Conservation (phyloP, 2,888 invertebrate species). For the Tinea trinotella region DNA sequence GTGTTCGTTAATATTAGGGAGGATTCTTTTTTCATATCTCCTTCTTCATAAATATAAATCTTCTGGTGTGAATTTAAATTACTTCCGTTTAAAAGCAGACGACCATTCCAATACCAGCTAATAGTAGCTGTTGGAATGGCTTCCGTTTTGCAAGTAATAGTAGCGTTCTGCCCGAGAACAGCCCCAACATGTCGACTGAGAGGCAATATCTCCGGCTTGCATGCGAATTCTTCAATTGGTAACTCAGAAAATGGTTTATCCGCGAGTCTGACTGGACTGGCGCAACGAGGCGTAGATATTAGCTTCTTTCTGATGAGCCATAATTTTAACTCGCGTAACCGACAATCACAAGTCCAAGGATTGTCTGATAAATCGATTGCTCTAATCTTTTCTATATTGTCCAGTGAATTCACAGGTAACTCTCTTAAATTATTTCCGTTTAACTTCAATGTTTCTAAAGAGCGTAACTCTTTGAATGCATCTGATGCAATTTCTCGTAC, state of each 20-base stretch:
- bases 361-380: constrained; percentile 89
- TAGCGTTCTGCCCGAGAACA: constrained; percentile 87
- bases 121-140: constrained; percentile 86
- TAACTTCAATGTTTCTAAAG: constrained; percentile 83
- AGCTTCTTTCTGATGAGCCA: constrained; percentile 86
- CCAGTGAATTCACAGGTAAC: constrained; percentile 80
- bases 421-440: constrained; percentile 86
- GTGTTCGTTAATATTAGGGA: constrained; percentile 84
- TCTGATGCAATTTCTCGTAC: constrained; percentile 82
- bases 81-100: constrained; percentile 82
- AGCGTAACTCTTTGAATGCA: constrained; percentile 81
- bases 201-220: constrained; percentile 84
- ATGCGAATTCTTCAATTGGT: constrained; percentile 87
- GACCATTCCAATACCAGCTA: constrained; percentile 91
- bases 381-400: constrained; percentile 80
- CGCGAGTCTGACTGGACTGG: constrained; percentile 78
- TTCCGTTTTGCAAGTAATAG: constrained; percentile 85
- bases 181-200: constrained; percentile 84
- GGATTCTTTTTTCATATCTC: constrained; percentile 82
- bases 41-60: constrained; percentile 82
- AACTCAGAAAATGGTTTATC: constrained; percentile 83
- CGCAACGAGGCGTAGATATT: constrained; percentile 84
- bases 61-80: constrained; percentile 84
- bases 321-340: constrained; percentile 83
- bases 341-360: constrained; percentile 92